Conservation (phyloP, 2,888 invertebrate genomes). For the Cynaeus angustus region DNA sequence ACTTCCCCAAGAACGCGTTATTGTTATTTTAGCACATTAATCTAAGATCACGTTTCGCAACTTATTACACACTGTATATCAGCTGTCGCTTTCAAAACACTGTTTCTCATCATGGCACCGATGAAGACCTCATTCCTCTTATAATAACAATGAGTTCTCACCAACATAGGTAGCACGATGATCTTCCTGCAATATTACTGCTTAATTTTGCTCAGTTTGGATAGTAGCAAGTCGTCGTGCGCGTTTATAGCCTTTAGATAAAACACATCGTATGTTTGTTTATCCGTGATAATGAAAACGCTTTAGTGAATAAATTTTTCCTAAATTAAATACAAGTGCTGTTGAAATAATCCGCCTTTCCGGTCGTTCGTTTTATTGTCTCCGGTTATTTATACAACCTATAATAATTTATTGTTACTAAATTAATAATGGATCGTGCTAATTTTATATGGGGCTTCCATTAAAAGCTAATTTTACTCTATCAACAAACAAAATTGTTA, state of each 20-base stretch:
- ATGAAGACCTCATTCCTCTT: constrained; percentile 4
- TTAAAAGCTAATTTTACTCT: constrained; percentile 10
- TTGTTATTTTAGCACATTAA: not conserved
- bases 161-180: not conserved
- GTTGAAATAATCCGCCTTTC: no score
- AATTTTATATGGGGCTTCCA: constrained; percentile 4
- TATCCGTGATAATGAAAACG: constrained; percentile 32
- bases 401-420: constrained; percentile 17
- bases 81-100: constrained; percentile 3
- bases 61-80: no score
- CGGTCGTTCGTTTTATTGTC: no score
- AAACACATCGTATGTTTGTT: constrained; percentile 20
- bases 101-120: constrained; percentile 12
- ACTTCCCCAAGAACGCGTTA: not conserved
- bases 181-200: constrained; percentile 23
- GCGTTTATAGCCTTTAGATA: constrained; percentile 29
- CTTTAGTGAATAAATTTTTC: constrained; percentile 1
- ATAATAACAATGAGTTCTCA: constrained; percentile 38
- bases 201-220: constrained; percentile 30
- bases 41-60: no score
- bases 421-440: constrained; percentile 15
- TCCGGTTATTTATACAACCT: constrained; percentile 12
- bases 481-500: constrained; percentile 3
- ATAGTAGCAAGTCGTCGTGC: constrained; percentile 19
- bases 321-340: not conserved